A percentile compares a stretch with the other conserved stretches of the same genome.
phyloP scores from a whole-genome alignment of 2,113 vertebrate species.

The Telmatochromis sp. region DNA sequence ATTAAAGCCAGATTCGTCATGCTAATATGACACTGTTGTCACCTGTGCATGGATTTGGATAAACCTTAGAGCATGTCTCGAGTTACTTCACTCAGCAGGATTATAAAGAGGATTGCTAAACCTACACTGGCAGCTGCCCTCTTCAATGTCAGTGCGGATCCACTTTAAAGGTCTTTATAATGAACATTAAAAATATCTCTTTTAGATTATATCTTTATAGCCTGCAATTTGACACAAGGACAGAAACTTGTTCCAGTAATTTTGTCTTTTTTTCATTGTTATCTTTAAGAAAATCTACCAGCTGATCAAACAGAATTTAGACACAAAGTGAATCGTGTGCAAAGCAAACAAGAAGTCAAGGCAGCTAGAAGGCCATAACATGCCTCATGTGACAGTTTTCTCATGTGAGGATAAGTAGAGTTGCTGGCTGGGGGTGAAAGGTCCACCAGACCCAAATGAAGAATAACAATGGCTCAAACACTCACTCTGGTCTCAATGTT shows the following conservation, averaged over 20 bases:
- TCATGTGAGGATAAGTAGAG: conserved; percentile 12
- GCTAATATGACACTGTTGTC: conserved; percentile 39
- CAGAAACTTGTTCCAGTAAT: background rate
- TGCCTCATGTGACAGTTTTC: conserved; percentile 20
- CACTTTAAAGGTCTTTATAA: background rate
- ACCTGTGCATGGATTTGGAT: conserved; percentile 32
- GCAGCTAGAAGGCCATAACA: background rate
- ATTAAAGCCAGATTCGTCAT: conserved; percentile 35
- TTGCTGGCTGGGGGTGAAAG: background rate
- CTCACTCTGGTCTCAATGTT: background rate
- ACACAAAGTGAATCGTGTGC: background rate
- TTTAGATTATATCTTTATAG: background rate
- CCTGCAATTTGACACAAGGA: background rate
- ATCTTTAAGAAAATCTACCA: background rate
- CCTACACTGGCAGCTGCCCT: conserved; percentile 22
- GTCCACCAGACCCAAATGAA: background rate
- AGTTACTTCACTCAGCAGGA: conserved; percentile 48
- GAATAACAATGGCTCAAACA: background rate
- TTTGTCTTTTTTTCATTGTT: background rate
- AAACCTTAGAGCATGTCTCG: conserved; percentile 26
- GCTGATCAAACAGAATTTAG: conserved; percentile 23
- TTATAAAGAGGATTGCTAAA: conserved; percentile 44
- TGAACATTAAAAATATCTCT: background rate
- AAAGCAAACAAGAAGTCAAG: conserved; percentile 27
- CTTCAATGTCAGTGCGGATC: background rate